Evolutionary conservation across 2,888 invertebrate genomes (phyloP), one percentile per base, ranked within the genome.

Genomic region (Xestoiulus laeticollis): DNA sequence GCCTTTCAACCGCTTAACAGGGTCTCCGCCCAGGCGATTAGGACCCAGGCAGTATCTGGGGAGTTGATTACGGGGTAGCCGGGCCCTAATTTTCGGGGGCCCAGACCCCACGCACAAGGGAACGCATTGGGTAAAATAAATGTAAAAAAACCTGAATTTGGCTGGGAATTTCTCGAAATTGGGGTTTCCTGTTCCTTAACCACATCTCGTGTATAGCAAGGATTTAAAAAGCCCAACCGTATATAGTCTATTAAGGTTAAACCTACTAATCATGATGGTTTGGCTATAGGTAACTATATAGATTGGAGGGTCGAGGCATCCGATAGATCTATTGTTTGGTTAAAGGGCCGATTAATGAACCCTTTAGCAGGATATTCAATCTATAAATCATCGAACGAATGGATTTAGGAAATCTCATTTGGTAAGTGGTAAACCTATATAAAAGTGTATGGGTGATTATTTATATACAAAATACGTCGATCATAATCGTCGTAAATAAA

Each of bases 1-100:
- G 26, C 68, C 68, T 68, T 68, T 68, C 68, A 68, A 68, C 26
- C 68, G 68, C 26, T 68, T 68, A 68, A 68, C 22, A 68, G 68
- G 68, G 26, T 68, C 68, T 68, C 68, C 68, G 68, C 68, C 68
- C 68, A 68, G 26, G 26, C 26, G 26, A 68, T 68, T 68, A 68
- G 68, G 68, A 68, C 68, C 68, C 68, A 68, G 26, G 68, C 68
- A 68, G 68, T 68, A 26, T 12, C 26, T 68, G 26, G n/a, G 10
- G 68, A 68, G 26, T 68, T 68, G 68, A 68, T 68, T 68, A 68
- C 26, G 68, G 68, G 68, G 68, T 68, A 26, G 26, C 26, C 68
- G 68, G 68, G 68, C 26, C 68, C 26, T 68, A 26, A 68, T 68
- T 68, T 68, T 68, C 10, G 68, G 68, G 68, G 68, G 68, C 26